phyloP scores from a whole-genome alignment of 2,888 invertebrate genomes.

The Portevinia maculata region DNA sequence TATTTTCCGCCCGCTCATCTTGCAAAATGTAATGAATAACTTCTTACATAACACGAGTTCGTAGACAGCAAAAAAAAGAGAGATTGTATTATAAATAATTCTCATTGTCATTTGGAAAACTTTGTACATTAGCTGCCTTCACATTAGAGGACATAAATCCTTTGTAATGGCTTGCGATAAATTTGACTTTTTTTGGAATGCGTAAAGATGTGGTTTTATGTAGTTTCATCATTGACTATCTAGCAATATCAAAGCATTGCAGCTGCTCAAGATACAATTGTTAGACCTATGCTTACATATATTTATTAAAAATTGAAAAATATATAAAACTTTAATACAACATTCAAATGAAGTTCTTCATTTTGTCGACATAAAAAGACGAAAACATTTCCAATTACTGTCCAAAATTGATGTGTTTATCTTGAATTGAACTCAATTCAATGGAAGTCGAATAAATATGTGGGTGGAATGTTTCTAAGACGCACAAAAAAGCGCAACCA shows the following conservation, averaged over 20 bases:
- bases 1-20: not conserved
- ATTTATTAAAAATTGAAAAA: no score
- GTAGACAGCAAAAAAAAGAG: not conserved
- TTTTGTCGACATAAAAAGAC: slow-evolving; percentile 27
- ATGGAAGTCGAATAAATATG: slow-evolving; percentile 33
- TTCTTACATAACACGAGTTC: slow-evolving; percentile 3
- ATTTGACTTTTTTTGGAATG: slow-evolving; percentile 10
- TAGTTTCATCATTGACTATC: no score
- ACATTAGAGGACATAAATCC: slow-evolving; percentile 40
- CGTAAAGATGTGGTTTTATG: not conserved
- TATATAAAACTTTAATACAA: no score
- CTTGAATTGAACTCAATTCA: slow-evolving; percentile 34
- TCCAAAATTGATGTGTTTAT: not conserved
- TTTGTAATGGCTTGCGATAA: slow-evolving; percentile 27
- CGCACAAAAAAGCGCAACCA: not conserved
- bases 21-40: not conserved
- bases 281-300: not conserved
- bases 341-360: no score
- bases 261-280: not conserved
- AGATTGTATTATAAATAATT: slow-evolving; percentile 33
- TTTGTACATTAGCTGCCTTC: slow-evolving; percentile 27
- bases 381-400: not conserved
- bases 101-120: slow-evolving; percentile 29
- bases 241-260: no score
- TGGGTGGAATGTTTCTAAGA: slow-evolving; percentile 15